Percentiles rank a stretch among this genome's conserved stretches.
phyloP scores from a whole-genome alignment of 2,113 vertebrate genomes.

The Rhineura floridana region DNA sequence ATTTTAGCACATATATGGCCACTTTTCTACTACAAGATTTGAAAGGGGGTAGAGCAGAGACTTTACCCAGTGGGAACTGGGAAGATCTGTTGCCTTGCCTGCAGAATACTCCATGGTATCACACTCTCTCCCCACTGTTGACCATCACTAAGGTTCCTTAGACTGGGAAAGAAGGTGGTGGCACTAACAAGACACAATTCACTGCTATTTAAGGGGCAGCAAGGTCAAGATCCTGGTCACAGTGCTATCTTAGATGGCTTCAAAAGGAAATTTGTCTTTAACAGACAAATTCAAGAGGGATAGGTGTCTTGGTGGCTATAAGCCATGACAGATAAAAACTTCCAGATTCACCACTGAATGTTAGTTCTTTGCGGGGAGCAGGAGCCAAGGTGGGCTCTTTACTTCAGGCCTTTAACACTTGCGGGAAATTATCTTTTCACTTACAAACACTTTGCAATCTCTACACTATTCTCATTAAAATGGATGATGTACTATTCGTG shows the following conservation, averaged over 20 bases:
- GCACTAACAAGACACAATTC: too few relatives aligned
- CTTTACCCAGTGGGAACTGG: neutral
- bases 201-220: too few relatives aligned
- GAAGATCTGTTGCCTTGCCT: neutral
- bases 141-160: too few relatives aligned
- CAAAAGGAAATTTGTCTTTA: neutral
- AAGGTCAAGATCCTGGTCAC: too few relatives aligned
- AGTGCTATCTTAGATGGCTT: neutral
- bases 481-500: neutral
- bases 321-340: neutral
- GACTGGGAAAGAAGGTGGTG: too few relatives aligned
- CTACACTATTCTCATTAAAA: neutral
- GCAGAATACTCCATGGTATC: too few relatives aligned
- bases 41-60: neutral
- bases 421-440: neutral
- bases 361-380: neutral
- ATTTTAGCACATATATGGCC: too few relatives aligned
- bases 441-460: neutral
- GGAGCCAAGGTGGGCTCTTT: neutral
- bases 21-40: too few relatives aligned
- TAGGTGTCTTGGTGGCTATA: neutral
- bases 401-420: neutral
- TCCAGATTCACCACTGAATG: neutral
- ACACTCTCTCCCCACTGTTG: too few relatives aligned
- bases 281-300: neutral